A percentile compares a stretch with the other conserved stretches of the same genome.
phyloP scores from a whole-genome alignment of 1,140 invertebrate genomes.

The Cylas formicarius region DNA sequence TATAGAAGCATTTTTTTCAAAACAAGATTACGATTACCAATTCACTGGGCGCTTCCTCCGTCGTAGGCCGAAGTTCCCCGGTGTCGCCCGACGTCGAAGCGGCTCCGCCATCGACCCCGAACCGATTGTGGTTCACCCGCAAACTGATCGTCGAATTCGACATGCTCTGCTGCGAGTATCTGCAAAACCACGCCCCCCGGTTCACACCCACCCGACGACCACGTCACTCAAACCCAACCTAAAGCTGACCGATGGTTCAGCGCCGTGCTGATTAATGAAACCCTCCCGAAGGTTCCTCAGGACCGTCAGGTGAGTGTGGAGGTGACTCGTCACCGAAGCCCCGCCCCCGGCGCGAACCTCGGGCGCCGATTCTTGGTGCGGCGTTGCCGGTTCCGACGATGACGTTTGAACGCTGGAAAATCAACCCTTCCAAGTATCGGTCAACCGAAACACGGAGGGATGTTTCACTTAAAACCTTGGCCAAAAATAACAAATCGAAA shows the following conservation, averaged over 20 bases:
- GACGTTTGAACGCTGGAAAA: slow-evolving; percentile 11
- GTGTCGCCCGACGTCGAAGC: neutral
- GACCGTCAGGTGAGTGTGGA: slow-evolving; percentile 35
- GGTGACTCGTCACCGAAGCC: slow-evolving; percentile 28
- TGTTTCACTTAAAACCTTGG: neutral
- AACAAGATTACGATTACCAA: no score
- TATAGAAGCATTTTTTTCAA: no score
- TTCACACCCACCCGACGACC: neutral
- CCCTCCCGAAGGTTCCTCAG: slow-evolving; percentile 38
- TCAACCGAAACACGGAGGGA: neutral
- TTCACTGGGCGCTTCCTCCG: no score
- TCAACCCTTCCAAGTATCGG: neutral
- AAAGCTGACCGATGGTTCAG: slow-evolving; percentile 40
- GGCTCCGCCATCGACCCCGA: neutral
- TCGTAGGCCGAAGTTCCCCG: slow-evolving; percentile 7
- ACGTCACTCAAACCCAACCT: slow-evolving; percentile 11
- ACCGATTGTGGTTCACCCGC: slow-evolving; percentile 22
- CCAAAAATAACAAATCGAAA: slow-evolving; percentile 3
- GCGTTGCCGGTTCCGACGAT: slow-evolving; percentile 14
- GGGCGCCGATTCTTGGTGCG: slow-evolving; percentile 6
- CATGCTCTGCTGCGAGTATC: slow-evolving; percentile 39
- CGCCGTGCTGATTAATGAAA: slow-evolving; percentile 39
- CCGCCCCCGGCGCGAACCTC: neutral
- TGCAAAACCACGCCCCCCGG: neutral
- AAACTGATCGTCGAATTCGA: slow-evolving; percentile 40